phyloP scores from a whole-genome alignment of 1,140 invertebrate species.

The Cotesia chilonis region DNA sequence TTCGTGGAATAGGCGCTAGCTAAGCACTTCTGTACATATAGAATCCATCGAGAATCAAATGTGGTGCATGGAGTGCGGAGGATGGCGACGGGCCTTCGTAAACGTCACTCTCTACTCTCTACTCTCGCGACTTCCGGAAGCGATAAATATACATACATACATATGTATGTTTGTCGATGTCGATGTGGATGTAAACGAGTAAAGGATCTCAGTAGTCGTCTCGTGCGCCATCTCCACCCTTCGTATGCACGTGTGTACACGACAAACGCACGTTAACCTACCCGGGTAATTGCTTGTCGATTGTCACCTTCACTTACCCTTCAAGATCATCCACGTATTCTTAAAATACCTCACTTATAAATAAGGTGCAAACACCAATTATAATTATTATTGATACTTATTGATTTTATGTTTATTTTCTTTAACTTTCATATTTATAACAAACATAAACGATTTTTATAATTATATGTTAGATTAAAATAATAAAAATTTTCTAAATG shows the following conservation, averaged over 20 bases:
- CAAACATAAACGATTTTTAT: too few species aligned
- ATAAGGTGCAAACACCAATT: background rate
- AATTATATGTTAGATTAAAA: too few species aligned
- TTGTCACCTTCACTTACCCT: background rate
- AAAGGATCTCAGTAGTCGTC: constrained; percentile 14
- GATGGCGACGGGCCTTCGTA: constrained; percentile 27
- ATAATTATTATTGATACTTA: too few species aligned
- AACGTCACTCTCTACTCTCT: constrained; percentile 34
- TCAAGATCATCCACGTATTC: background rate
- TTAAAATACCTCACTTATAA: background rate
- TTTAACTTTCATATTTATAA: too few species aligned
- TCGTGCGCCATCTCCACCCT: constrained; percentile 11
- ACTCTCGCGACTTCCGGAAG: constrained; percentile 39
- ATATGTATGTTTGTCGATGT: constrained; percentile 2
- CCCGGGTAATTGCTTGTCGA: constrained; percentile 21
- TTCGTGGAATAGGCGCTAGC: constrained; percentile 38
- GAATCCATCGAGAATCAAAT: constrained; percentile 31
- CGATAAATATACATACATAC: constrained; percentile 47
- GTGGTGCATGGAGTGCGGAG: background rate
- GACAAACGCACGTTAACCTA: constrained; percentile 19
- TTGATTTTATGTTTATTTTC: too few species aligned
- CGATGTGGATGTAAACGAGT: background rate
- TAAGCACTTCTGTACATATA: constrained; percentile 44
- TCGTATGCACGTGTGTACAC: constrained; percentile 21
- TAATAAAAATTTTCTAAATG: too few species aligned